Conservation (phyloP, 2,888 invertebrate species). For the Dendrolimus pini region DNA sequence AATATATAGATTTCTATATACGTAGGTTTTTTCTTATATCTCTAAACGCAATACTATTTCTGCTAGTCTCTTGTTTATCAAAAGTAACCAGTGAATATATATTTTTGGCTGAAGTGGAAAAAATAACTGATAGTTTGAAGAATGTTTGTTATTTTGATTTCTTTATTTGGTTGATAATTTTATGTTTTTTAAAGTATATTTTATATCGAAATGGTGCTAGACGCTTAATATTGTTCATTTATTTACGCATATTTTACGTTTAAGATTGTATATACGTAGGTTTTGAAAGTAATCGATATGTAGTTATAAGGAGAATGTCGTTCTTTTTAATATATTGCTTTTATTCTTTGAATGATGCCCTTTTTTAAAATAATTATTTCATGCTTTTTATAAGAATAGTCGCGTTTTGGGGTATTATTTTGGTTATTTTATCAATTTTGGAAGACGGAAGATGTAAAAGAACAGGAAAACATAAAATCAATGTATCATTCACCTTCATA, state of each 20-base stretch:
- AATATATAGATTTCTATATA: slow-evolving; percentile 46
- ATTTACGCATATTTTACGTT: slow-evolving; percentile 25
- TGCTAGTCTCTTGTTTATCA: slow-evolving; percentile 53
- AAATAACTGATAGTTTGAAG: slow-evolving; percentile 19
- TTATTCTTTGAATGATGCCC: slow-evolving; percentile 51
- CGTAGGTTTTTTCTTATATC: slow-evolving; percentile 43
- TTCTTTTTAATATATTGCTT: slow-evolving; percentile 25
- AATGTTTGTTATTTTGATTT: slow-evolving; percentile 47
- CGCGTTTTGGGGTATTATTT: background rate
- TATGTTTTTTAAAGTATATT: slow-evolving; percentile 64
- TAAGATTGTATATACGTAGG: slow-evolving; percentile 39
- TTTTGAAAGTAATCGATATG: slow-evolving; percentile 14
- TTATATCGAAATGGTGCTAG: slow-evolving; percentile 75
- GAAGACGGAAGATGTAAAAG: no score
- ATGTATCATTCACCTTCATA: no score
- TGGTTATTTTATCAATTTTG: slow-evolving; percentile 7
- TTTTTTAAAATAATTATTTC: slow-evolving; percentile 18
- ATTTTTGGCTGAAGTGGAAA: slow-evolving; percentile 33
- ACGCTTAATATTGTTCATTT: slow-evolving; percentile 58
- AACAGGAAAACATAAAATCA: no score
- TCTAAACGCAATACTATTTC: slow-evolving; percentile 60
- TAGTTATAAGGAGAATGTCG: background rate
- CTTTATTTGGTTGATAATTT: slow-evolving; percentile 67
- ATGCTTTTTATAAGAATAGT: no score
- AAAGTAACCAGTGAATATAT: slow-evolving; percentile 52